Conservation (phyloP, 1,140 invertebrate species). For the Schmidtea mediterranea region DNA sequence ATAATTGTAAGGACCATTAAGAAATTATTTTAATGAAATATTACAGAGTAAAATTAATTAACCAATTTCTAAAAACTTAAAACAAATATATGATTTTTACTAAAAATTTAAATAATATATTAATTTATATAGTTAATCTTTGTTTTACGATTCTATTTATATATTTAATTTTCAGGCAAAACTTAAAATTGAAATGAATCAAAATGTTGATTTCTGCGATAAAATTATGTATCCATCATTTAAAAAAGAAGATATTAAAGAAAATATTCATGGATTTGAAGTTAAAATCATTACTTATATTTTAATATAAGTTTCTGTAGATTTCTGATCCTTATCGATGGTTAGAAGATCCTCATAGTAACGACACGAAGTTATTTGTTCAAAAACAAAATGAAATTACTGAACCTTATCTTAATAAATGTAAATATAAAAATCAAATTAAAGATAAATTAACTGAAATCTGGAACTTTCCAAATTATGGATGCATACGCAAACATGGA, state of each 20-base stretch:
- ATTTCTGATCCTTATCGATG: slow-evolving; percentile 72
- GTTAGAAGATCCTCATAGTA: slow-evolving; percentile 73
- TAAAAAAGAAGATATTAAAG: not conserved
- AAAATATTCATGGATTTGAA: not conserved
- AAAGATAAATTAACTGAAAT: slow-evolving; percentile 51
- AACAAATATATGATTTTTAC: too few species aligned
- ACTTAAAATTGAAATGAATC: too few species aligned
- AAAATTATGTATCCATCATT: not conserved
- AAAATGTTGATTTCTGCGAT: too few species aligned
- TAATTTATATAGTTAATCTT: too few species aligned
- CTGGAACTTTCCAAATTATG: slow-evolving; percentile 85
- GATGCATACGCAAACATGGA: slow-evolving; percentile 52
- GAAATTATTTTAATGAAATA: too few species aligned
- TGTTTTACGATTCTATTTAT: too few species aligned
- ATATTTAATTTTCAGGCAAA: too few species aligned
- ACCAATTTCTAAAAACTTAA: too few species aligned
- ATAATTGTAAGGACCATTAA: too few species aligned
- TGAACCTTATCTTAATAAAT: slow-evolving; percentile 50
- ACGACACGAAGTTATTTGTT: slow-evolving; percentile 69
- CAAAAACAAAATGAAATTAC: slow-evolving; percentile 67
- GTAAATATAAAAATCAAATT: slow-evolving; percentile 42
- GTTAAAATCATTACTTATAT: slow-evolving; percentile 5
- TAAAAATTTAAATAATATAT: too few species aligned
- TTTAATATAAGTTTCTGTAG: slow-evolving; percentile 31
- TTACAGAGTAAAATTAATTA: too few species aligned